Evolutionary conservation across 2,888 invertebrate genomes (phyloP).

Genomic region (Protophormia terraenovae): DNA sequence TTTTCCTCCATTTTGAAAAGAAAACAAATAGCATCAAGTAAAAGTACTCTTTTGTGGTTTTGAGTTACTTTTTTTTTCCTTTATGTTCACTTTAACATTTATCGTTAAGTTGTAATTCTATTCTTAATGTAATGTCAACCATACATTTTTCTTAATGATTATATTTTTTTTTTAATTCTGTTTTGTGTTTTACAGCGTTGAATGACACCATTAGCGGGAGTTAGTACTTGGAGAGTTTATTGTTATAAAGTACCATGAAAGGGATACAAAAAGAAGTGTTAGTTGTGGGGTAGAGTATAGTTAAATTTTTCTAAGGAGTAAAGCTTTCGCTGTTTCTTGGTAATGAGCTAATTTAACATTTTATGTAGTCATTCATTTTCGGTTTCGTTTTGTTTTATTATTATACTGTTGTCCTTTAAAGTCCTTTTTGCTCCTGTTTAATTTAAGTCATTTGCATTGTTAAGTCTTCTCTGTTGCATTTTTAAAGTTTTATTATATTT

Average conservation of each 20-base stretch:
- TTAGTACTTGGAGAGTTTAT: not conserved
- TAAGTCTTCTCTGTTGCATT: not conserved
- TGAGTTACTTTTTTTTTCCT: not conserved
- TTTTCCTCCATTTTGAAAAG: no score
- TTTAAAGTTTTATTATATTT: not conserved
- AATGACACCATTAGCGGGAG: not conserved
- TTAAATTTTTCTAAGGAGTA: not conserved
- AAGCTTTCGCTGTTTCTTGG: conserved; percentile 45
- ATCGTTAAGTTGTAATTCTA: conserved; percentile 35
- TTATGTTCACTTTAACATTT: not conserved
- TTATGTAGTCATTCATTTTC: conserved; percentile 34
- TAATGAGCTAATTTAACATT: conserved; percentile 60
- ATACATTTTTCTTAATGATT: conserved; percentile 17
- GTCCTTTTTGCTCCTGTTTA: not conserved
- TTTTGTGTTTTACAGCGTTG: not conserved
- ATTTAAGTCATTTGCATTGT: conserved; percentile 32
- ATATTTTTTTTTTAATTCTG: not conserved
- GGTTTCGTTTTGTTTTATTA: not conserved
- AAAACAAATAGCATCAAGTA: conserved; percentile 23
- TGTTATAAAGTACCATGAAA: not conserved
- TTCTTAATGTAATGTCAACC: conserved; percentile 46
- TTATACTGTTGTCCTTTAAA: not conserved
- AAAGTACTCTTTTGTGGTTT: conserved; percentile 17
- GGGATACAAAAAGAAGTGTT: no score
- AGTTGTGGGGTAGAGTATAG: not conserved